A percentile compares a stretch with the other conserved stretches of the same genome.
These are phyloP conservation scores for Actinopyga echinites DNA, from an alignment of 53 echinoderm and acorn worm species.

Conservation along the genomic window DNA sequence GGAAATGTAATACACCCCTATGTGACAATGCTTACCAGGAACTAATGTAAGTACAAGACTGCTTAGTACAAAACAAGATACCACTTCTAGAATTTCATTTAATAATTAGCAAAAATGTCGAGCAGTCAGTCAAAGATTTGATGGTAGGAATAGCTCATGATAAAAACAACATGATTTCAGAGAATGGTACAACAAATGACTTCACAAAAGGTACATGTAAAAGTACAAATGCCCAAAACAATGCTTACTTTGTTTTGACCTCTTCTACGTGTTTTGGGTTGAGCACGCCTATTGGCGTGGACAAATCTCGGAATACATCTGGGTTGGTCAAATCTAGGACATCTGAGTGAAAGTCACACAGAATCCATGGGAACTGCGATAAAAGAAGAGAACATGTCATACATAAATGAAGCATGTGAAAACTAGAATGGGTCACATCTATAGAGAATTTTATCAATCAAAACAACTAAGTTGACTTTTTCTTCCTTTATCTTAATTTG, in stretches of 20 bases:
- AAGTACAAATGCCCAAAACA: no score
- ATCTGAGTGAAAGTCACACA: conserved; percentile 84
- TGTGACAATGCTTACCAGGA: no score
- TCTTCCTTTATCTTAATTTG: no score
- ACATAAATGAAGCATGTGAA: no score
- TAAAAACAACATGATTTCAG: not conserved
- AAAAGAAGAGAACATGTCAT: no score
- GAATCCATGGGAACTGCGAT: conserved; percentile 92
- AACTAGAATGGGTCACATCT: no score
- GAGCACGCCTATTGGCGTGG: conserved; percentile 89
- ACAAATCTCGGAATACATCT: conserved; percentile 79
- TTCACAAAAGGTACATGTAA: not conserved
- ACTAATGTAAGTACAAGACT: no score
- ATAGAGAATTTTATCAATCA: no score
- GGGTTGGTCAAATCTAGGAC: conserved; percentile 78
- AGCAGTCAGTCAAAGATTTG: not conserved
- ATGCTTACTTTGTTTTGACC: conserved; percentile 80
- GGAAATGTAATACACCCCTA: no score
- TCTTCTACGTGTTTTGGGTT: conserved; percentile 90
- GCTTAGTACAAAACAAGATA: no score
- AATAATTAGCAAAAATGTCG: not conserved
- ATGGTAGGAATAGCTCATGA: not conserved
- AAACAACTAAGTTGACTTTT: no score
- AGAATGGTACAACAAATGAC: not conserved
- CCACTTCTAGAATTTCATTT: not conserved